Evolutionary conservation across 2,113 vertebrate genomes (phyloP), one percentile per base, ranked within the genome.

Genomic region (Echinops telfairi): DNA sequence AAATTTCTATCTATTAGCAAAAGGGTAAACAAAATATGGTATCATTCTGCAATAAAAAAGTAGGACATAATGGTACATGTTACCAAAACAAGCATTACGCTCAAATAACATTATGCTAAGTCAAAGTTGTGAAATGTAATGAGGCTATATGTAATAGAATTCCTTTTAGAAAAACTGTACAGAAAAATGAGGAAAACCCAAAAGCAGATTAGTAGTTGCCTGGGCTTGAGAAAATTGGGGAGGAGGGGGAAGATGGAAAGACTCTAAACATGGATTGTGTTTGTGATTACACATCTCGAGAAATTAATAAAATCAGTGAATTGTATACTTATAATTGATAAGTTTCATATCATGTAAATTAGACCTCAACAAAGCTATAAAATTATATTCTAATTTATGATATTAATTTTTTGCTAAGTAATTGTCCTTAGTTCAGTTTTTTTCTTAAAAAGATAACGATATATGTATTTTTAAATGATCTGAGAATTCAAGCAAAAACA

Each of bases 71-170:
- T 66, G 53, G 88, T 38, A 82, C 1, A 66, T 68, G 17, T 36
- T 53, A 60, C 31, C 31, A 53, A 53, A 53, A 53, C 47, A 53
- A 53, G 10, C 47, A 53, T 53, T 53, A 53, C 10, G 47, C 47
- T 53, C 47, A 53, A 53, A 53, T 53, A 53, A 10, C n/a, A 71
- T 29, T 57, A 70, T 75, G 66, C 2, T 38, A 89, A 75, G 16
- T 57, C 31, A 89, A 95, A 88, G 53, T 83, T 94, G 43, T 25
- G 47, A 91, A 22, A 92, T 85, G 57, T 29, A 94, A 83, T 75
- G 68, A 71, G 76, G 73, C 15, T 88, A 82, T 6, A 90, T 81
- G 33, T 4, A 53, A 43, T 60, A 62, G 47, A 14, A 58, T 87
- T 94, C 15, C 14, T 70, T 87, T 81, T 71, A 57, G 31, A 88